Conservation (phyloP, 1,140 invertebrate species). For the Platorchestia sp. region DNA sequence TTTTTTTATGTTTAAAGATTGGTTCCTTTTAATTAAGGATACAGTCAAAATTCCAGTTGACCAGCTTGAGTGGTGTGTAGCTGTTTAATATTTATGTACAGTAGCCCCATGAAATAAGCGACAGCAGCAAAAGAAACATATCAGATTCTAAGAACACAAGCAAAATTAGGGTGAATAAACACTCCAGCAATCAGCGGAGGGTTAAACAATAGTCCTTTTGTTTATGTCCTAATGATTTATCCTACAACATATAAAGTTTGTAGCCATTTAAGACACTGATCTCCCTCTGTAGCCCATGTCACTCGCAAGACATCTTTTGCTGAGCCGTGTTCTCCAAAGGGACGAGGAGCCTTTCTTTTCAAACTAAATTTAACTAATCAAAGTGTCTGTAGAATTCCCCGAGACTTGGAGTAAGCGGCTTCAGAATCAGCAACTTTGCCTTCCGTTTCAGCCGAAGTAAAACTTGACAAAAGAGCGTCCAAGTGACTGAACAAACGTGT, state of each 20-base stretch:
- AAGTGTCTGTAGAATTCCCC: conserved; percentile 18
- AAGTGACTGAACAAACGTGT: conserved; percentile 41
- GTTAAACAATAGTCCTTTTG: background rate
- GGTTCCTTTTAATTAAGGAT: too few relatives aligned
- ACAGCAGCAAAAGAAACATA: too few relatives aligned
- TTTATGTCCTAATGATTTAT: background rate
- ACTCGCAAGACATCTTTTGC: background rate
- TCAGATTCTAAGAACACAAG: too few relatives aligned
- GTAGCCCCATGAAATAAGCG: too few relatives aligned
- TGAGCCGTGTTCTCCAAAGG: background rate
- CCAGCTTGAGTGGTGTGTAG: too few relatives aligned
- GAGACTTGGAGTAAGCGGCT: conserved; percentile 51
- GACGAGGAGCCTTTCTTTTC: background rate
- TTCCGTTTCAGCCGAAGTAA: conserved; percentile 13
- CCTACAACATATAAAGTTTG: background rate
- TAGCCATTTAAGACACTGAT: conserved; percentile 18
- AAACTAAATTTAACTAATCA: conserved; percentile 54
- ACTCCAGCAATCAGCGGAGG: too few relatives aligned
- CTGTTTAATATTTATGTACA: too few relatives aligned
- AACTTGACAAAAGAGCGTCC: conserved; percentile 40
- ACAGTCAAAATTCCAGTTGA: too few relatives aligned
- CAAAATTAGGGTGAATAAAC: too few relatives aligned
- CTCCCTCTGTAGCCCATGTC: background rate
- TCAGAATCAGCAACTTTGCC: conserved; percentile 49
- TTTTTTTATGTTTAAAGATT: too few relatives aligned